Conservation (phyloP, 2,797 vertebrate species). For the Pseudochromis fuscus region DNA sequence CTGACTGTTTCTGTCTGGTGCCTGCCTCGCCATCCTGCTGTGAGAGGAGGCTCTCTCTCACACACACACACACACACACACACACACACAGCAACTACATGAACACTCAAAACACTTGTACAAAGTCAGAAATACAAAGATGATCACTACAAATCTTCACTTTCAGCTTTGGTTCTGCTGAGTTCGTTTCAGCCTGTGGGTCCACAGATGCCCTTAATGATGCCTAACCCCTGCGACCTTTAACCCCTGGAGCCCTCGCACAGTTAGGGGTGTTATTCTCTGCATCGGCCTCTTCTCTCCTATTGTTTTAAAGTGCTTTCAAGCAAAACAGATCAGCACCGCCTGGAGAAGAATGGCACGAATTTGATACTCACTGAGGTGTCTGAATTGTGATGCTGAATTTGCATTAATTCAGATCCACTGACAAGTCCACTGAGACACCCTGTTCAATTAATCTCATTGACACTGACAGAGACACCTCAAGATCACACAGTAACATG, state of each 20-base stretch:
- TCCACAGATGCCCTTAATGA: slow-evolving; percentile 62
- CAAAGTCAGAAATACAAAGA: slow-evolving; percentile 8
- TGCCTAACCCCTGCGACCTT: slow-evolving; percentile 57
- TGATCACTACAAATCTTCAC: slow-evolving; percentile 7
- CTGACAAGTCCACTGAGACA: not conserved
- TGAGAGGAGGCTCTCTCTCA: slow-evolving; percentile 28
- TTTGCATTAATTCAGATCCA: not conserved
- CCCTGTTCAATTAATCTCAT: not conserved
- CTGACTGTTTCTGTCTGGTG: slow-evolving; percentile 46
- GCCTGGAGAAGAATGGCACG: slow-evolving; percentile 7
- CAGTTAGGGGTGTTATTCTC: slow-evolving; percentile 56
- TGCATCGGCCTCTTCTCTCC: slow-evolving; percentile 22
- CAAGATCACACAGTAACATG: too few species aligned
- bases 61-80: not conserved
- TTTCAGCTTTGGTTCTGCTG: slow-evolving; percentile 19
- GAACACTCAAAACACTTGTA: not conserved
- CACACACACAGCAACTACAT: not conserved
- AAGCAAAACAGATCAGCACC: slow-evolving; percentile 33
- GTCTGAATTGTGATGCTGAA: not conserved
- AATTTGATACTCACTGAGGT: slow-evolving; percentile 14
- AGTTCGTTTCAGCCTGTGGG: slow-evolving; percentile 52
- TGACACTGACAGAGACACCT: too few species aligned
- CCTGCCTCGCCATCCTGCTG: slow-evolving; percentile 48
- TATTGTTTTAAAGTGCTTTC: slow-evolving; percentile 59
- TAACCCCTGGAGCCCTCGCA: slow-evolving; percentile 56